These are phyloP conservation scores for Procambarus virginalis DNA, from an alignment of 1,140 invertebrate genomes.

Conservation along the genomic window DNA sequence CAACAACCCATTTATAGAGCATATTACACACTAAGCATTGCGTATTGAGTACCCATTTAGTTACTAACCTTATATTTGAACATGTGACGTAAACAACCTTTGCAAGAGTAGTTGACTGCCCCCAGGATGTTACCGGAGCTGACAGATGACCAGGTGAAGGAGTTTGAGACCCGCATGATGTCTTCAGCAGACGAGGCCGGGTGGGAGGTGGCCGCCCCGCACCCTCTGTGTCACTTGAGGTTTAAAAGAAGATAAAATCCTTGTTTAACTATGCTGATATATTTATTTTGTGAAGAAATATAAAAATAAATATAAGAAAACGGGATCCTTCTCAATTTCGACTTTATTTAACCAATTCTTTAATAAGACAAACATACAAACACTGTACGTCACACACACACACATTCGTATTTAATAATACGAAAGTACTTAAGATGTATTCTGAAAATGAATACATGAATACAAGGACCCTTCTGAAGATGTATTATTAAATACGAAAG, in stretches of 20 bases:
- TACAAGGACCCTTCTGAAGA: too few species aligned
- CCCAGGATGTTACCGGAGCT: conserved; percentile 59
- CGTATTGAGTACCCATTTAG: background rate
- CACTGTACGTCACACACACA: too few species aligned
- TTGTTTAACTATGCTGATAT: background rate
- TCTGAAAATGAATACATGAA: too few species aligned
- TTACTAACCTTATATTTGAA: background rate
- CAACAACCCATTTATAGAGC: too few species aligned
- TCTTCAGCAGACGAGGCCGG: conserved; percentile 21
- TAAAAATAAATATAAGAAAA: too few species aligned
- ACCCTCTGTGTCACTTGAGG: conserved; percentile 43
- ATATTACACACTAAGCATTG: too few species aligned
- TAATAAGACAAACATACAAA: too few species aligned
- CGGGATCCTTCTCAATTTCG: too few species aligned
- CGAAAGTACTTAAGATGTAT: too few species aligned
- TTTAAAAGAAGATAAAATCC: conserved; percentile 28
- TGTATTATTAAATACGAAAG: too few species aligned
- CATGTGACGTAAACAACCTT: background rate
- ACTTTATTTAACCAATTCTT: too few species aligned
- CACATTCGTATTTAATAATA: too few species aligned
- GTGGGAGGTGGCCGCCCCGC: background rate
- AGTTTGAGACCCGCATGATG: conserved; percentile 42
- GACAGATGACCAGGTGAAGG: conserved; percentile 51
- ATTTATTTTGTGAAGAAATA: background rate
- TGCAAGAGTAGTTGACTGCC: background rate